Conservation (phyloP, 2,888 invertebrate species). For the Ditylenchus weischeri region DNA sequence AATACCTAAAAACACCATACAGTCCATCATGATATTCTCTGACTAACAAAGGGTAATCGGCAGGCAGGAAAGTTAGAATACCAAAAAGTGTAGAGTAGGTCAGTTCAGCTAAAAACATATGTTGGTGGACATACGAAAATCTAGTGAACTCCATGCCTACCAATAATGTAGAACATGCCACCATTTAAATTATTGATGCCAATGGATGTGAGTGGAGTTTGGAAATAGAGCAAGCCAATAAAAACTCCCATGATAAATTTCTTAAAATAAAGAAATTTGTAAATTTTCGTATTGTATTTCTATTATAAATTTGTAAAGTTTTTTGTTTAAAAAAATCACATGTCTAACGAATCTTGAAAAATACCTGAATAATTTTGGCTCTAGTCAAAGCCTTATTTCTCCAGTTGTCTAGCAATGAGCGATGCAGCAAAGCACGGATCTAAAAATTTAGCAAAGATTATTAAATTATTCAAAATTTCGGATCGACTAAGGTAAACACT, state of each 20-base stretch:
- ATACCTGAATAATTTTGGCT: constrained; percentile 48
- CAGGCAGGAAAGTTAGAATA: constrained; percentile 81
- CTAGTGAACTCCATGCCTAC: constrained; percentile 66
- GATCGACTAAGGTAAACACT: too few species aligned
- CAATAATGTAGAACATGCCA: constrained; percentile 61
- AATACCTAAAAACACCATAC: constrained; percentile 68
- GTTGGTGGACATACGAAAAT: too few species aligned
- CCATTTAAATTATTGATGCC: constrained; percentile 89
- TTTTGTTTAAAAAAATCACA: too few species aligned
- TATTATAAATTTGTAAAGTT: too few species aligned
- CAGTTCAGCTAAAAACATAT: constrained; percentile 62
- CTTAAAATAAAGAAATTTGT: constrained; percentile 16
- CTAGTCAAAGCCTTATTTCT: constrained; percentile 51
- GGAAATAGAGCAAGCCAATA: constrained; percentile 79
- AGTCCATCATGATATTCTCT: constrained; percentile 85
- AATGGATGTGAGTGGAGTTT: constrained; percentile 61
- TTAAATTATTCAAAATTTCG: not conserved
- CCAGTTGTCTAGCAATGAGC: constrained; percentile 51
- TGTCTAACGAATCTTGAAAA: too few species aligned
- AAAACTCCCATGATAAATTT: constrained; percentile 62
- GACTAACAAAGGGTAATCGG: constrained; percentile 82
- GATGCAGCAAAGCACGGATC: constrained; percentile 31
- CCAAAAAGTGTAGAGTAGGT: constrained; percentile 62
- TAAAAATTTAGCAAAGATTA: constrained; percentile 15
- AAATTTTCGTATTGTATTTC: too few species aligned